These are phyloP conservation scores for Latrodectus hesperus DNA, from an alignment of 2,888 invertebrate species.

Conservation along the genomic window DNA sequence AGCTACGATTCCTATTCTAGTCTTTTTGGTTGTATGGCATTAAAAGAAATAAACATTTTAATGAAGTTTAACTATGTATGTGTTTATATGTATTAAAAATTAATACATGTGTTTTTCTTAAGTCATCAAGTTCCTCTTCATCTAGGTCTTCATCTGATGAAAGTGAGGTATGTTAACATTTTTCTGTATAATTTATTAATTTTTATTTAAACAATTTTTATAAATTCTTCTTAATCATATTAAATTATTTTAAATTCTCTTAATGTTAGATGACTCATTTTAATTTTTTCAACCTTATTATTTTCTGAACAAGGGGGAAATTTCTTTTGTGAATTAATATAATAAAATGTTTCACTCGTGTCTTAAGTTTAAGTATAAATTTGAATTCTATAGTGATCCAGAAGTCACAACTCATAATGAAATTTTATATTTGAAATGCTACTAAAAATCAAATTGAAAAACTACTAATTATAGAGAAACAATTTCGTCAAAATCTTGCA, in stretches of 20 bases:
- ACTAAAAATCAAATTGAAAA: too few relatives aligned
- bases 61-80: neutral
- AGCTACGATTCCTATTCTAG: too few relatives aligned
- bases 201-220: neutral
- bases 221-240: neutral
- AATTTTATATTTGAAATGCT: too few relatives aligned
- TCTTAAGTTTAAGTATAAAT: too few relatives aligned
- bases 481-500: too few relatives aligned
- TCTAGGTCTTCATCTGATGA: slow-evolving; percentile 52
- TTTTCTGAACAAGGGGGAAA: neutral
- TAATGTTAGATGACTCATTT: neutral
- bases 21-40: too few relatives aligned
- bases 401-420: too few relatives aligned
- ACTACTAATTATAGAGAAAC: too few relatives aligned
- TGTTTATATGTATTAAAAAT: slow-evolving; percentile 1
- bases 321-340: neutral
- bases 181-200: neutral
- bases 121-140: slow-evolving; percentile 70
- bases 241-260: neutral
- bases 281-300: neutral
- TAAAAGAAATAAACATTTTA: too few relatives aligned
- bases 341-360: too few relatives aligned
- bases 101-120: slow-evolving; percentile 67
- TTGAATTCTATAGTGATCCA: too few relatives aligned
- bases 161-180: slow-evolving; percentile 42